Percentiles rank a stretch among this genome's conserved stretches.
These are phyloP conservation scores for Sarcophilus harrisii DNA, from an alignment of 2,797 vertebrate species.

Conservation along the genomic window DNA sequence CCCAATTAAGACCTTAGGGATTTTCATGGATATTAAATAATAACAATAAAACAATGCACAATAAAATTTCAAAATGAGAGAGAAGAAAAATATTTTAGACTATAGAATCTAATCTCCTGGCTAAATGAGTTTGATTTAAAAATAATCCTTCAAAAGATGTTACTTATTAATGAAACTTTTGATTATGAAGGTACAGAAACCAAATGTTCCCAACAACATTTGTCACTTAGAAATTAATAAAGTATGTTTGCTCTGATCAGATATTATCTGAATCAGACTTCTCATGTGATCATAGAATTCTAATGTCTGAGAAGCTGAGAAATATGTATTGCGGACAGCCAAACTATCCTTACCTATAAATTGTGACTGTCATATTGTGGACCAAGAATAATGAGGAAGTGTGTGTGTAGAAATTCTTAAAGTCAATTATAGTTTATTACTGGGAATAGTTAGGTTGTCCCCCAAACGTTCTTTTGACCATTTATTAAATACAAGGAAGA, in stretches of 20 bases:
- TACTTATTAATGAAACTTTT: neutral
- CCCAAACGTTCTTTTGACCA: neutral
- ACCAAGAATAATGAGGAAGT: neutral
- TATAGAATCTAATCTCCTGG: neutral
- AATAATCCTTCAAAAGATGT: neutral
- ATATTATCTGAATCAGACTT: neutral
- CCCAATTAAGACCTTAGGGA: neutral
- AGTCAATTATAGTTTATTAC: conserved; percentile 9
- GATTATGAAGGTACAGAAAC: neutral
- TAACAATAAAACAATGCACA: conserved; percentile 6
- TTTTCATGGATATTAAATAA: neutral
- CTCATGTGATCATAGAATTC: neutral
- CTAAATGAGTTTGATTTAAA: neutral
- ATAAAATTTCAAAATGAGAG: conserved; percentile 23
- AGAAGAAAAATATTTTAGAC: neutral
- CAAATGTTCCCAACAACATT: neutral
- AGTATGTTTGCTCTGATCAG: neutral
- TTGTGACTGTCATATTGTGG: neutral
- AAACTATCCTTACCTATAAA: neutral
- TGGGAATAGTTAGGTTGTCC: neutral
- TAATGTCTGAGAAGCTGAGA: neutral
- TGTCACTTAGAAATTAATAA: neutral
- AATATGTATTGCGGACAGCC: neutral
- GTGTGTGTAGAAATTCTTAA: neutral
- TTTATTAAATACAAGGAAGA: conserved; percentile 53